Conservation (phyloP, 1,140 invertebrate genomes). For the Telenomus remus region DNA sequence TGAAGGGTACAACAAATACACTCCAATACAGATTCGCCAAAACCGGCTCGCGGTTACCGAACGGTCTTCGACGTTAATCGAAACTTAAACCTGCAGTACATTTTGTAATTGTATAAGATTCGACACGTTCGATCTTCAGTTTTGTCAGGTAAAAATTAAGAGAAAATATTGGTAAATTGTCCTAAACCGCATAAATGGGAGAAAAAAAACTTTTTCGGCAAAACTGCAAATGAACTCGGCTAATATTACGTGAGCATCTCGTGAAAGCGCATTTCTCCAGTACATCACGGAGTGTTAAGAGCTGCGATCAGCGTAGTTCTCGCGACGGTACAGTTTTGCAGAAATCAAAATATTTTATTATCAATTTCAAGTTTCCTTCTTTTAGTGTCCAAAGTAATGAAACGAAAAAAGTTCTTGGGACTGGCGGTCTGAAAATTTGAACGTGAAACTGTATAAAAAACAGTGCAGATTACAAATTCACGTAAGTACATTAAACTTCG, state of each 20-base stretch:
- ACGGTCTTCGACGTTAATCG: background rate
- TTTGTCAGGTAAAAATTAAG: too few species aligned
- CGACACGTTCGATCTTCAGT: background rate
- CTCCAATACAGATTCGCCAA: constrained; percentile 23
- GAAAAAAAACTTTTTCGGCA: constrained; percentile 10
- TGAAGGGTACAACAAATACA: constrained; percentile 4
- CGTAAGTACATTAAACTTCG: too few species aligned
- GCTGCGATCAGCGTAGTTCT: constrained; percentile 44
- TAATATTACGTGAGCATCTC: constrained; percentile 64
- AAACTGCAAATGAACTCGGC: constrained; percentile 37
- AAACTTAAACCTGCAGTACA: background rate
- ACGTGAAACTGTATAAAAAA: too few species aligned
- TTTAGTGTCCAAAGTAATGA: background rate
- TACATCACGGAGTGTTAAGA: constrained; percentile 56
- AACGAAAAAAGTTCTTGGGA: too few species aligned
- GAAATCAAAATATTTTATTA: constrained; percentile 28
- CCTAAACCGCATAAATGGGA: background rate
- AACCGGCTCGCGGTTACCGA: constrained; percentile 12
- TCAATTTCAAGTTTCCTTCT: constrained; percentile 18
- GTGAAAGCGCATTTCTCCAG: constrained; percentile 69
- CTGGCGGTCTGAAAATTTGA: too few species aligned
- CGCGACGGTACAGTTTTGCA: constrained; percentile 21
- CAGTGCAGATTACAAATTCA: too few species aligned
- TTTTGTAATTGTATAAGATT: background rate
- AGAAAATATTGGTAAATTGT: too few species aligned